Percentiles rank a stretch among this genome's conserved stretches.
phyloP scores from a whole-genome alignment of 1,140 invertebrate species.

The Trichonephila clavata region DNA sequence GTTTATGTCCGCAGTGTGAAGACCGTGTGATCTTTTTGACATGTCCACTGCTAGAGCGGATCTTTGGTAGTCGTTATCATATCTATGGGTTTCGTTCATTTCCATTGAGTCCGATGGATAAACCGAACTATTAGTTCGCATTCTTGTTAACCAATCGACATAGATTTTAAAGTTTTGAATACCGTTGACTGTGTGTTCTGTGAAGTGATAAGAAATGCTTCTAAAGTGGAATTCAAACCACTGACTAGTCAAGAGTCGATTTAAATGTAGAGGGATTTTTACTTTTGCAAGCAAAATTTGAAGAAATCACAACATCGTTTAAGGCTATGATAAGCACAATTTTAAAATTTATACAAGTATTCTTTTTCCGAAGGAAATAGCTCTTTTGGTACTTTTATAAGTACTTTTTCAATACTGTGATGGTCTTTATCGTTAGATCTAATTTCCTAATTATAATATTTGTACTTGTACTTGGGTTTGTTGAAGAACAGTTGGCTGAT shows the following conservation, averaged over 20 bases:
- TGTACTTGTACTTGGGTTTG: slow-evolving; percentile 1
- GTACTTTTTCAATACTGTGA: neutral
- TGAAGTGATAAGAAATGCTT: no score
- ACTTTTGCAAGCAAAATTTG: no score
- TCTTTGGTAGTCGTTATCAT: slow-evolving; percentile 3
- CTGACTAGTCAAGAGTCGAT: no score
- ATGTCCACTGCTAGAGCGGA: slow-evolving; percentile 47
- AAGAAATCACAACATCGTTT: no score
- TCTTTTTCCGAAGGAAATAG: neutral
- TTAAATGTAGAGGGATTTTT: no score
- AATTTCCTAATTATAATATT: neutral
- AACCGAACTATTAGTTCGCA: slow-evolving; percentile 42
- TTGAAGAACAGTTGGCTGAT: neutral
- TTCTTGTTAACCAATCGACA: neutral
- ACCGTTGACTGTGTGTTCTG: no score
- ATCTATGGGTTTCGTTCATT: neutral
- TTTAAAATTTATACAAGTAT: no score
- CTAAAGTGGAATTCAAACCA: no score
- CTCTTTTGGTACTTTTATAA: neutral
- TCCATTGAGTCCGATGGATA: slow-evolving; percentile 28
- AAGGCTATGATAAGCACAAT: no score
- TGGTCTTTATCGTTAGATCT: neutral
- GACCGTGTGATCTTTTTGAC: neutral
- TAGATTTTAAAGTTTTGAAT: neutral
- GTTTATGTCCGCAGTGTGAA: neutral